Evolutionary conservation across 2,888 invertebrate species (phyloP).

Genomic region (Anthrax anthrax): DNA sequence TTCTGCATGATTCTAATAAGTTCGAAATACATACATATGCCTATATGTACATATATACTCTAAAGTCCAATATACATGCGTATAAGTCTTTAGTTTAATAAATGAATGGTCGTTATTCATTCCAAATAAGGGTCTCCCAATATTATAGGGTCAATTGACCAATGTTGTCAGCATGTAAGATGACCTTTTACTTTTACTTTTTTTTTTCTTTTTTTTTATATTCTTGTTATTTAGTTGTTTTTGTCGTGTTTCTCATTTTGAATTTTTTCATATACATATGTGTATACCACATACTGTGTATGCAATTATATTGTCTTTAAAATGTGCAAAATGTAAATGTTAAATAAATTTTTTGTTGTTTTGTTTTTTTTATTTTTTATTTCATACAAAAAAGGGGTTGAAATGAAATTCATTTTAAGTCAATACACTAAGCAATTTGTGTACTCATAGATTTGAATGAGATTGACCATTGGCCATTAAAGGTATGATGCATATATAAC

Average conservation of each 20-base stretch:
- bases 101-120: not conserved
- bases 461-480: slow-evolving; percentile 9
- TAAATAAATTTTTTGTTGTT: too few relatives aligned
- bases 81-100: too few relatives aligned
- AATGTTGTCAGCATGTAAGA: slow-evolving; percentile 11
- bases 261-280: too few relatives aligned
- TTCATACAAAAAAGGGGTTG: not conserved
- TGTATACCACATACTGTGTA: not conserved
- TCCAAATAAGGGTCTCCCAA: slow-evolving; percentile 9
- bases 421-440: not conserved
- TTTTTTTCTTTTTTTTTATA: not conserved
- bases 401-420: not conserved
- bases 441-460: slow-evolving; percentile 1
- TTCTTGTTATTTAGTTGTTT: not conserved
- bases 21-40: too few relatives aligned
- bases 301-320: not conserved
- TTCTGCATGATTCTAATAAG: too few relatives aligned
- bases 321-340: not conserved
- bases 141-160: slow-evolving; percentile 14
- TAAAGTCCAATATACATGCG: too few relatives aligned
- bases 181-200: slow-evolving; percentile 6
- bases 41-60: too few relatives aligned
- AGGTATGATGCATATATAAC: too few relatives aligned
- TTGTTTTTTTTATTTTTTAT: too few relatives aligned
- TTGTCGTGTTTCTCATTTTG: too few relatives aligned